phyloP scores from a whole-genome alignment of 2,888 invertebrate genomes.

The Hydrotaea diabolus region DNA sequence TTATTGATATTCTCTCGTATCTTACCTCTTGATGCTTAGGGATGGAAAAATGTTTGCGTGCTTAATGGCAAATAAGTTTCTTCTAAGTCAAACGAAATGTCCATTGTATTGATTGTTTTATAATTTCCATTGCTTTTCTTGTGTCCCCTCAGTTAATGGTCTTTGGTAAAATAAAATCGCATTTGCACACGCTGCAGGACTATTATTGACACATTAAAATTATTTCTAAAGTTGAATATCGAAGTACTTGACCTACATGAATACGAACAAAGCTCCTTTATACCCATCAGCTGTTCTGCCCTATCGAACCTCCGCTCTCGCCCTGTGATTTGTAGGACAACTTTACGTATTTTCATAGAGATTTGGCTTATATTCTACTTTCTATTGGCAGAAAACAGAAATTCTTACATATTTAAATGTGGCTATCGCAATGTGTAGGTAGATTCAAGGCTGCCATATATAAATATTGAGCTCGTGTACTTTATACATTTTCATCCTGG shows the following conservation, averaged over 20 bases:
- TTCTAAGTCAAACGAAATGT: no score
- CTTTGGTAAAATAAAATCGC: no score
- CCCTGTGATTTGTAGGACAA: background rate
- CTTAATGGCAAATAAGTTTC: no score
- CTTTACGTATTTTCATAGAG: background rate
- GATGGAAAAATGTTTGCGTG: no score
- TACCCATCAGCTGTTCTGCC: background rate
- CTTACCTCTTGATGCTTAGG: no score
- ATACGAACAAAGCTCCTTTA: background rate
- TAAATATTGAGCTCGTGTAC: background rate
- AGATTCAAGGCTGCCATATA: background rate
- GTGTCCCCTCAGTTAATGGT: no score
- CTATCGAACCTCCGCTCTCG: background rate
- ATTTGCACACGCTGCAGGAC: no score
- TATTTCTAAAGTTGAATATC: conserved; percentile 4
- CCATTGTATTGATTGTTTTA: no score
- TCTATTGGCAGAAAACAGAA: conserved; percentile 7
- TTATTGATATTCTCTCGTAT: no score
- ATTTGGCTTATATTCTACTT: background rate
- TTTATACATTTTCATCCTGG: background rate
- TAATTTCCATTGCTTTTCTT: no score
- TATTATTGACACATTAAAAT: conserved; percentile 8
- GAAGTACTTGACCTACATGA: conserved; percentile 24
- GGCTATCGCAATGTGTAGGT: background rate
- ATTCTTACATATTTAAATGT: background rate